Evolutionary conservation across 2,113 vertebrate species (phyloP).

Genomic region (Hemiprocne comata): DNA sequence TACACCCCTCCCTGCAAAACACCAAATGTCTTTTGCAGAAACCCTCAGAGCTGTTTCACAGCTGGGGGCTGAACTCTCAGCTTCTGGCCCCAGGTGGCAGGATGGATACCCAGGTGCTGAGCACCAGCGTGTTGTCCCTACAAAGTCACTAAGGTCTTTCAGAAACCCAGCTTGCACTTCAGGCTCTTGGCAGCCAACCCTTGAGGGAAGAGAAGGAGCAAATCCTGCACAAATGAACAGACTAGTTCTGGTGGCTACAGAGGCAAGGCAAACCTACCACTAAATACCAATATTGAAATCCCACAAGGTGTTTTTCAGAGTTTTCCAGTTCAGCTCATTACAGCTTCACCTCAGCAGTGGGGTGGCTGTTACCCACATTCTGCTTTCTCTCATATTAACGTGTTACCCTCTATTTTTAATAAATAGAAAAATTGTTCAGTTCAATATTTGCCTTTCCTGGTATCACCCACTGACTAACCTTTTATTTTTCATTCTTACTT

Average conservation of each 20-base stretch:
- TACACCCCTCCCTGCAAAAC: neutral
- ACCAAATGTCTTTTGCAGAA: neutral
- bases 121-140: neutral
- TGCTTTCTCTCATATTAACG: slow-evolving; percentile 8
- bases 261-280: neutral
- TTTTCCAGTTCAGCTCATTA: neutral
- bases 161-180: neutral
- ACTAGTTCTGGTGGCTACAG: neutral
- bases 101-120: neutral
- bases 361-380: neutral
- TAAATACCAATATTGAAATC: neutral
- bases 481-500: neutral
- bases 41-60: neutral
- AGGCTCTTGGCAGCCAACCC: neutral
- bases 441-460: slow-evolving; percentile 15
- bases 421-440: slow-evolving; percentile 8
- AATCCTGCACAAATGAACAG: neutral
- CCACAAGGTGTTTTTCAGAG: neutral
- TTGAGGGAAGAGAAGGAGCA: neutral
- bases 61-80: neutral
- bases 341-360: neutral
- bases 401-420: neutral
- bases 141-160: neutral
- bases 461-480: neutral
- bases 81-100: neutral